These are phyloP conservation scores for Hemithea aestivaria DNA, from an alignment of 2,888 invertebrate species.

Conservation along the genomic window DNA sequence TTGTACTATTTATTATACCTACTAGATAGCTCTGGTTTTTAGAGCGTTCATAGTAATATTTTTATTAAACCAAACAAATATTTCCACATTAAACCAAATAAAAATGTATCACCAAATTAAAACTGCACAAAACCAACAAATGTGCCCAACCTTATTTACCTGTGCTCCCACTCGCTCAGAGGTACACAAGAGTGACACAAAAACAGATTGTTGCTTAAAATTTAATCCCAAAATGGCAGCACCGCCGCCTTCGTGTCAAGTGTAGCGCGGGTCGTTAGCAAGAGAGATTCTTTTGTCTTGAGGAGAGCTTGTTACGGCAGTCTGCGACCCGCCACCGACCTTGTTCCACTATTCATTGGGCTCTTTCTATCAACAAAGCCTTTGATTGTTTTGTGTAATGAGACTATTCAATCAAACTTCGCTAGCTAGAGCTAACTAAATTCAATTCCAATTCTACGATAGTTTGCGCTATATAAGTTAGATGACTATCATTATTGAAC, in stretches of 20 bases:
- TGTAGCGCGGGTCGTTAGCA: slow-evolving; percentile 57
- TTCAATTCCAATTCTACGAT: too few species aligned
- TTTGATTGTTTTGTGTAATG: slow-evolving; percentile 9
- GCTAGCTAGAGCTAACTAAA: not conserved
- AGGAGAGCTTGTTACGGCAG: slow-evolving; percentile 54
- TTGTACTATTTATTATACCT: too few species aligned
- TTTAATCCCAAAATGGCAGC: slow-evolving; percentile 31
- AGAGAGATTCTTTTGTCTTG: slow-evolving; percentile 65
- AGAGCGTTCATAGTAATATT: too few species aligned
- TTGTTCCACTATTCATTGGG: slow-evolving; percentile 60
- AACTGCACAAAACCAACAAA: not conserved
- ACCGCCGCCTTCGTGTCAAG: slow-evolving; percentile 42
- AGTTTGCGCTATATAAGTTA: too few species aligned
- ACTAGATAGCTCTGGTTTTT: too few species aligned
- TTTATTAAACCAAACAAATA: too few species aligned
- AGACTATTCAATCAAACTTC: slow-evolving; percentile 1
- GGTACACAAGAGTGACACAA: slow-evolving; percentile 22
- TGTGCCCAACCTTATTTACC: slow-evolving; percentile 1
- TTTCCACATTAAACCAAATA: too few species aligned
- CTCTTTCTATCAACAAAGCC: slow-evolving; percentile 31
- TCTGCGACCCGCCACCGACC: slow-evolving; percentile 51
- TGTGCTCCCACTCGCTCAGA: slow-evolving; percentile 1
- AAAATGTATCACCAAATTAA: too few species aligned
- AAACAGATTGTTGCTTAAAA: slow-evolving; percentile 31
- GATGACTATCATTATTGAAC: too few species aligned